phyloP scores from a whole-genome alignment of 53 echinoderm and acorn worm species.

The Patiria pectinifera region DNA sequence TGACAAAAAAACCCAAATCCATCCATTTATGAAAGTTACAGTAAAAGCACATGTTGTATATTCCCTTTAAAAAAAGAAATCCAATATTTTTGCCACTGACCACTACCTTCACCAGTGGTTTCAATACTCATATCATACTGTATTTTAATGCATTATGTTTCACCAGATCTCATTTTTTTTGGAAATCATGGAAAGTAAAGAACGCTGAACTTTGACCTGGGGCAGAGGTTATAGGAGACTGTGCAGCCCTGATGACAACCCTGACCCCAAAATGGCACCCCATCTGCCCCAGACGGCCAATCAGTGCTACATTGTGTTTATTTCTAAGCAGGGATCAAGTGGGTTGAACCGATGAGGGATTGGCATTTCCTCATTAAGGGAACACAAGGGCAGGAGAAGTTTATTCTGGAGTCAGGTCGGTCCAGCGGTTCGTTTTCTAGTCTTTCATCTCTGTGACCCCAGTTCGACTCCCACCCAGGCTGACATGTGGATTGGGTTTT shows the following conservation, averaged over 20 bases:
- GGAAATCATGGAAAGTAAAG: neutral
- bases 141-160: neutral
- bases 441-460: too few species aligned
- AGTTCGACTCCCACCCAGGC: too few species aligned
- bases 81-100: too few species aligned
- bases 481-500: too few species aligned
- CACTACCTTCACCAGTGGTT: too few species aligned
- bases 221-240: slow-evolving; percentile 20
- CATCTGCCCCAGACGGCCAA: neutral
- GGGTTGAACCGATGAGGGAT: neutral
- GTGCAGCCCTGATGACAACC: slow-evolving; percentile 33
- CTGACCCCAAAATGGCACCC: slow-evolving; percentile 23
- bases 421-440: neutral
- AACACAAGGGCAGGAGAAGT: neutral
- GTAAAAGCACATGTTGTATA: too few species aligned
- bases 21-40: too few species aligned
- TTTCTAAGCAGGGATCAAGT: neutral
- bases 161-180: neutral
- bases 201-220: neutral
- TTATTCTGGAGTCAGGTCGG: neutral
- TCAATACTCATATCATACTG: too few species aligned
- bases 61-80: too few species aligned
- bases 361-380: neutral
- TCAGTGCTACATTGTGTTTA: neutral
- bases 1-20: too few species aligned